Conservation (phyloP, 1,140 invertebrate genomes). For the Aphaenogaster rudis region DNA sequence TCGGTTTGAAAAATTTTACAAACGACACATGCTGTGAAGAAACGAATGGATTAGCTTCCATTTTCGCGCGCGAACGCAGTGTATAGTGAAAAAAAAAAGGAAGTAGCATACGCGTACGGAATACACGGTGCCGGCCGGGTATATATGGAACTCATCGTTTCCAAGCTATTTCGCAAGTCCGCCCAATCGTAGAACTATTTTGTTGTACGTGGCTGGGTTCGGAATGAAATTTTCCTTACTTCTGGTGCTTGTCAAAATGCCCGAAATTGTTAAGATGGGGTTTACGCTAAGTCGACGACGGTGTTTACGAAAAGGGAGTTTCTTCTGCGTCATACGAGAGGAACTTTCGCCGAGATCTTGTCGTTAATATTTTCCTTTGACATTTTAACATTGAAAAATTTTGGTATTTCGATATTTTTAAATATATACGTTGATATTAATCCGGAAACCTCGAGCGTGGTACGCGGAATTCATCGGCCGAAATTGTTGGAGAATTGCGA, state of each 20-base stretch:
- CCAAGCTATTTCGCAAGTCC: slow-evolving; percentile 58
- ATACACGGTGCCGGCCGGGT: slow-evolving; percentile 42
- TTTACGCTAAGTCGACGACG: slow-evolving; percentile 32
- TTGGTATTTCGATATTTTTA: slow-evolving; percentile 8
- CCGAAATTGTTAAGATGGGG: slow-evolving; percentile 53
- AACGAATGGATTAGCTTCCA: slow-evolving; percentile 54
- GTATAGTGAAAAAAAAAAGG: slow-evolving; percentile 30
- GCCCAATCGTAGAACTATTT: slow-evolving; percentile 62
- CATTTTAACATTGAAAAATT: background rate
- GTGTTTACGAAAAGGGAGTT: slow-evolving; percentile 11
- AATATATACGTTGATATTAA: slow-evolving; percentile 7
- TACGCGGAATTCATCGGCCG: slow-evolving; percentile 2
- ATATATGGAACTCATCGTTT: slow-evolving; percentile 61
- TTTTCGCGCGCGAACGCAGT: slow-evolving; percentile 24
- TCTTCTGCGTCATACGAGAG: background rate
- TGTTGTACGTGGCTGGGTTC: slow-evolving; percentile 56
- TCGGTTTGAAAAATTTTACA: slow-evolving; percentile 43
- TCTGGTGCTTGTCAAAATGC: slow-evolving; percentile 46
- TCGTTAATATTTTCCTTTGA: background rate
- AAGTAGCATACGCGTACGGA: slow-evolving; percentile 50
- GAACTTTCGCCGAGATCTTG: background rate
- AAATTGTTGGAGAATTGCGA: slow-evolving; percentile 44
- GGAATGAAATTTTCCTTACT: slow-evolving; percentile 59
- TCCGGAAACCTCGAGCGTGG: background rate
- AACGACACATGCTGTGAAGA: slow-evolving; percentile 12